Evolutionary conservation across 2,113 vertebrate species (phyloP), one percentile per base, ranked within the genome.

Genomic region (Sinocyclocheilus maitianheensis): DNA sequence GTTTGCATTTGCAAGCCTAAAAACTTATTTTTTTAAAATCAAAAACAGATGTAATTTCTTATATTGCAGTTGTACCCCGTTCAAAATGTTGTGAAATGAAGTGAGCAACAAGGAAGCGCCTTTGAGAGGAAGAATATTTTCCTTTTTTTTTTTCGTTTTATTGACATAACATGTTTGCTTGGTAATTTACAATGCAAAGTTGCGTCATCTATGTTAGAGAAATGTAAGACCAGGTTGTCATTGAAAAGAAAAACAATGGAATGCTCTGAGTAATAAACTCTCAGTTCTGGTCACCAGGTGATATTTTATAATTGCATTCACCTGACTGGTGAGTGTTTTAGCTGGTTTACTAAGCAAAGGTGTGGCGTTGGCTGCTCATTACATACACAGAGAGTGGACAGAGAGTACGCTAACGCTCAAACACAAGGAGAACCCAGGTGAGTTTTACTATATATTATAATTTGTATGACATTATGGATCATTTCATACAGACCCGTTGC

Each of bases 361-460:
- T 87, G 94, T 93, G 93, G 89, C 81, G 65, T 7, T 76, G 78
- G 83, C 87, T 92, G 76, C 80, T 91, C 46, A 92, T 90, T 92
- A 89, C 48, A 60, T 26, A 88, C 24, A 7, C 43, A 72, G 76
- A 81, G 34, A 76, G 77, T 55, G 20, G 37, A 84, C 22, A 82
- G 13, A 60, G 14, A 69, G 71, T 77, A 51, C 18, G 16, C 18
- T 22, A 37, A 13, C 20, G 34, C 48, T 24, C 4, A 43, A 81
- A 72, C 63, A 30, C 40, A 4, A 16, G 48, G 37, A 60, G 48
- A 34, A 20, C 51, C 16, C 9, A 48, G 85, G 85, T 86, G 62
- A 12, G 85, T 20, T 55, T 55, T 20, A 34, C 10, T 43, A 6
- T 43, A 13, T 43, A n/a, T 43, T 72, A 22, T 72, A 1, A 43